Evolutionary conservation across 2,113 vertebrate species (phyloP).

Genomic region (Empidonax traillii): DNA sequence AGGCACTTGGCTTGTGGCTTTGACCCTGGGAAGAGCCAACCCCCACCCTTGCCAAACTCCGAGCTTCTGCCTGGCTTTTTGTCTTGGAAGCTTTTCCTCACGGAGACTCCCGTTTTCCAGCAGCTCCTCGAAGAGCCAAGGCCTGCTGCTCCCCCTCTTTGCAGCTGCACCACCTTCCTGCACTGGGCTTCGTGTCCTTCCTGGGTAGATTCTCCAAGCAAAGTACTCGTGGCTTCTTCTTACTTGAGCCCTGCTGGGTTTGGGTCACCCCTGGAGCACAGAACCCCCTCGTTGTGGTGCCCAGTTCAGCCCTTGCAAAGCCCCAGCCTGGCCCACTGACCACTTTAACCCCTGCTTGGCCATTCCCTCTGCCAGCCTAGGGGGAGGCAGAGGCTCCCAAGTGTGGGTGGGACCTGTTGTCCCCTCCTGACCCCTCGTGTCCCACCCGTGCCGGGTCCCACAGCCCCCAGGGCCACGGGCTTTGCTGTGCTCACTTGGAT

Average conservation of each 20-base stretch:
- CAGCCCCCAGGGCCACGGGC: not conserved
- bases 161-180: constrained; percentile 7
- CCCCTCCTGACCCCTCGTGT: not conserved
- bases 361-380: not conserved
- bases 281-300: not conserved
- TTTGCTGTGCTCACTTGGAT: not conserved
- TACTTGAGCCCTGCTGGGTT: not conserved
- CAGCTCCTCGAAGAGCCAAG: not conserved
- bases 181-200: not conserved
- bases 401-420: accelerated
- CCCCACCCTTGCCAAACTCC: not conserved
- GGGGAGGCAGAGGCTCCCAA: not conserved
- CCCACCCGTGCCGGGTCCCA: accelerated
- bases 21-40: not conserved
- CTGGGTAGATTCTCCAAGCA: not conserved
- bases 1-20: not conserved
- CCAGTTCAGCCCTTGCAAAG: not conserved
- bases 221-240: not conserved
- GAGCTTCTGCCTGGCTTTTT: constrained; percentile 47
- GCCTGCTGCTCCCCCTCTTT: not conserved
- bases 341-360: not conserved
- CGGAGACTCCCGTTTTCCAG: not conserved
- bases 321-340: not conserved
- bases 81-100: not conserved
- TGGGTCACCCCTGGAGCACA: not conserved